Evolutionary conservation across 1,140 invertebrate species (phyloP), one percentile per base, ranked within the genome.

Genomic region (Camponotus pennsylvanicus): DNA sequence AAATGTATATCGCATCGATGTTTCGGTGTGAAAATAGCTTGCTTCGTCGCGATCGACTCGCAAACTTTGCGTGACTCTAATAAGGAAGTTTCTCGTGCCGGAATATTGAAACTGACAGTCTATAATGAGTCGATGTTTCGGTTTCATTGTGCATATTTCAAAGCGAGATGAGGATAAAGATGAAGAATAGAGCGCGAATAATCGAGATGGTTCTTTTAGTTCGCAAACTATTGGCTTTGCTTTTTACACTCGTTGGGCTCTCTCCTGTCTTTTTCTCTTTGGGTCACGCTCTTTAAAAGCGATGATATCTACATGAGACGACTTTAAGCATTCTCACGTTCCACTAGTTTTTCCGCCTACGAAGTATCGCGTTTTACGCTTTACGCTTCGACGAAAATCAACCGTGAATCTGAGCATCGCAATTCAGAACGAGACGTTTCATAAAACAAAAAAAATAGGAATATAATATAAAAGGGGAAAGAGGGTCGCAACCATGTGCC

Each of bases 1-100:
- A 40, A n/a, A 69, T 5, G 40, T 80, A 15, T 37, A 6, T n/a
- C 34, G 27, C 7, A 11, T 18, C 34, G 18, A 5, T 8, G 27
- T 79, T 57, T 45, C 32, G 21, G 40, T 63, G 52, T 55, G 59
- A 82, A 79, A 69, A 37, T 55, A 59, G 34, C 40, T 49, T 63
- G 55, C 34, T 2, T 77, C 45, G 52, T 77, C 18, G 52, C 83
- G 70, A 88, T 86, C 70, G 82, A 59, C 66, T 86, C 49, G 77
- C 78, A 67, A 71, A 42, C 61, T 73, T 90, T 79, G 89, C 88
- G 87, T 89, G 87, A 89, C 88, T 15, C n/a, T 40, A 45, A 63
- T 61, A 55, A 70, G 42, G 40, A 59, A 49, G 52, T 71, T 55
- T 88, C 75, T 78, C 84, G 76, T 75, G 63, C 40, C 9, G 32